Evolutionary conservation across 1,140 invertebrate species (phyloP).

Genomic region (Drosophila sechellia): DNA sequence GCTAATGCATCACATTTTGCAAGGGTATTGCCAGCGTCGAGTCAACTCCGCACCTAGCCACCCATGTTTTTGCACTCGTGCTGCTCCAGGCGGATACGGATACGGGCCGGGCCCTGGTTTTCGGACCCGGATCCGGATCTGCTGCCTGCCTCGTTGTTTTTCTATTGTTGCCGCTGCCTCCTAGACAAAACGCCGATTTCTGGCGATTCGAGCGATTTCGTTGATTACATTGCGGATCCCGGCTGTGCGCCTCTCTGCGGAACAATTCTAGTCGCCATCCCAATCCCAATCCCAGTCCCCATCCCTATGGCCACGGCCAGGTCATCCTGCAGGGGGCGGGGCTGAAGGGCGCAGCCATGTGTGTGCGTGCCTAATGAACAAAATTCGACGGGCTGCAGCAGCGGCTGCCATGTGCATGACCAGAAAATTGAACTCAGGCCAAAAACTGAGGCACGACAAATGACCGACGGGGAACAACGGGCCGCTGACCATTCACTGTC

Average conservation of each 20-base stretch:
- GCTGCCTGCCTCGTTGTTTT: slow-evolving; percentile 49
- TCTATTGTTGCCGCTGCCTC: slow-evolving; percentile 27
- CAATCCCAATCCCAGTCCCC: too few species aligned
- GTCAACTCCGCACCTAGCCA: neutral
- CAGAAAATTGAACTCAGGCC: slow-evolving; percentile 77
- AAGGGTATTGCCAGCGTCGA: slow-evolving; percentile 1
- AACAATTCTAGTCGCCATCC: slow-evolving; percentile 32
- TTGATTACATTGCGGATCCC: slow-evolving; percentile 75
- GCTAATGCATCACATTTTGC: too few species aligned
- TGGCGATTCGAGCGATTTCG: slow-evolving; percentile 73
- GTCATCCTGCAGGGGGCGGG: neutral
- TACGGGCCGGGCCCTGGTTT: slow-evolving; percentile 10
- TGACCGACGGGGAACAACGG: slow-evolving; percentile 45
- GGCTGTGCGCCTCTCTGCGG: slow-evolving; percentile 27
- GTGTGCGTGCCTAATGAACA: slow-evolving; percentile 63
- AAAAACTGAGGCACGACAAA: slow-evolving; percentile 71
- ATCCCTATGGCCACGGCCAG: slow-evolving; percentile 5
- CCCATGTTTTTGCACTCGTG: slow-evolving; percentile 25
- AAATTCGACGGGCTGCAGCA: slow-evolving; percentile 57
- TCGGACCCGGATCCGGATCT: slow-evolving; percentile 20
- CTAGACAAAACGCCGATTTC: slow-evolving; percentile 70
- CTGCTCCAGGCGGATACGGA: slow-evolving; percentile 10
- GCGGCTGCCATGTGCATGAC: slow-evolving; percentile 77
- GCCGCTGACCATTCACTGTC: slow-evolving; percentile 38
- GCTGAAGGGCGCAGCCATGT: slow-evolving; percentile 10